phyloP scores from a whole-genome alignment of 2,113 vertebrate genomes.

The cattle (Bos taurus) region DNA sequence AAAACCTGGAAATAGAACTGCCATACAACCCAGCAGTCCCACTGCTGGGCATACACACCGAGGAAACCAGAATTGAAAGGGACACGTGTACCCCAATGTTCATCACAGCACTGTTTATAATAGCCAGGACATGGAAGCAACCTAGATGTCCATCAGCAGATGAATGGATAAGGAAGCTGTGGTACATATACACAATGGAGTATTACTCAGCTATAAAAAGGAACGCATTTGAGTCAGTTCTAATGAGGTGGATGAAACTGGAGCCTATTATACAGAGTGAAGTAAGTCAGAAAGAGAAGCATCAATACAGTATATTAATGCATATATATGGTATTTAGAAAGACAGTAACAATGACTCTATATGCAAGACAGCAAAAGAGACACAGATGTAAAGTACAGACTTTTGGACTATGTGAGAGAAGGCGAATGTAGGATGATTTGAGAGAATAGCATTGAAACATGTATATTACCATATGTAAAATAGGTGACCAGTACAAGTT shows the following conservation, averaged over 20 bases:
- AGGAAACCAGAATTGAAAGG: neutral
- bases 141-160: neutral
- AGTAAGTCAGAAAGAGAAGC: neutral
- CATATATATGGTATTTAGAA: neutral
- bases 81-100: neutral
- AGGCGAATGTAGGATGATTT: neutral
- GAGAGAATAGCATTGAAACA: neutral
- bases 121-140: neutral
- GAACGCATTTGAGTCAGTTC: neutral
- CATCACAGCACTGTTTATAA: neutral
- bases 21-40: neutral
- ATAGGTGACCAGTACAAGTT: neutral
- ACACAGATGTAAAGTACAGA: neutral
- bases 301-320: neutral
- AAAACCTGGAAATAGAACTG: neutral
- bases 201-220: neutral
- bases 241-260: neutral
- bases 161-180: neutral
- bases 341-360: neutral
- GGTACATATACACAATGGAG: neutral
- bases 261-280: neutral
- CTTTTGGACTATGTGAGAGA: neutral
- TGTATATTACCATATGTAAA: neutral
- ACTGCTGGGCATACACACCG: fast-evolving
- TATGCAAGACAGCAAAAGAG: neutral